phyloP scores from a whole-genome alignment of 2,113 vertebrate species.

The Todiramphus chloris region DNA sequence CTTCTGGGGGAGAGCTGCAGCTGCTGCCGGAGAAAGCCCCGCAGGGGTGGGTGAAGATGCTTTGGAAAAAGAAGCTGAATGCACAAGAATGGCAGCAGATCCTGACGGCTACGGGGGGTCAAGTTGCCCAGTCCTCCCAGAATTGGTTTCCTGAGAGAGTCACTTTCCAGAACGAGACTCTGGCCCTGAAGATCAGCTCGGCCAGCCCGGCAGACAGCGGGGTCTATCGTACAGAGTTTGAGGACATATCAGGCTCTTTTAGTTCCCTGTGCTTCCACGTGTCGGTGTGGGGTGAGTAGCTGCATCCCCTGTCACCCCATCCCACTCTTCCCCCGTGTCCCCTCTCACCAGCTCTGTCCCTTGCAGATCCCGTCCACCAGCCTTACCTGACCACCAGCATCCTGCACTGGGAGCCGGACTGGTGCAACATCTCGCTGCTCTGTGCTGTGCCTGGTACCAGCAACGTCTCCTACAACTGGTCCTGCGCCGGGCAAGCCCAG shows the following conservation, averaged over 20 bases:
- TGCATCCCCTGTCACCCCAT: fast-evolving
- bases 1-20: fast-evolving
- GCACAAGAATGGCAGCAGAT: fast-evolving
- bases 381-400: fast-evolving
- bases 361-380: fast-evolving
- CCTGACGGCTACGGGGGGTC: fast-evolving
- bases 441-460: fast-evolving
- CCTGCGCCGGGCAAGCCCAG: fast-evolving
- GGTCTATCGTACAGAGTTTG: fast-evolving
- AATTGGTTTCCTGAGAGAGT: fast-evolving
- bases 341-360: background rate
- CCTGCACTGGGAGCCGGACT: background rate
- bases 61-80: fast-evolving
- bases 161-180: fast-evolving
- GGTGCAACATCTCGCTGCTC: background rate
- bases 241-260: fast-evolving
- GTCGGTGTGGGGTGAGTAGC: background rate
- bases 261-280: fast-evolving
- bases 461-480: background rate
- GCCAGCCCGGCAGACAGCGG: fast-evolving
- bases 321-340: fast-evolving
- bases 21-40: fast-evolving
- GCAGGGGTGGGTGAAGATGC: fast-evolving
- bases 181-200: background rate
- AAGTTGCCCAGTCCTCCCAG: fast-evolving